Conservation (phyloP, 2,797 vertebrate genomes). For the Aselliscus stoliczkanus region DNA sequence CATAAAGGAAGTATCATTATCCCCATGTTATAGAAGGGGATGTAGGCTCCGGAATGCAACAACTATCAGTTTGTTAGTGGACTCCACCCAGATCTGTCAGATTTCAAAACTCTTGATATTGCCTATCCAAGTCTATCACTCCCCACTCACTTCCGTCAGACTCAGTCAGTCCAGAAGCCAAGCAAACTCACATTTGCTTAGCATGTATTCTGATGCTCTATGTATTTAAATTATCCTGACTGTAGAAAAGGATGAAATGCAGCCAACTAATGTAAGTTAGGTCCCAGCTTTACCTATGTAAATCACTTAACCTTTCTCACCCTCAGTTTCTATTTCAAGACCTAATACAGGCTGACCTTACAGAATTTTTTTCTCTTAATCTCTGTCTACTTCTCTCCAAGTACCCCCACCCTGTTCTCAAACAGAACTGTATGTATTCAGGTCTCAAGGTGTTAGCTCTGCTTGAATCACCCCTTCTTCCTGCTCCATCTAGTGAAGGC, state of each 20-base stretch:
- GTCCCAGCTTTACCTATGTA: not conserved
- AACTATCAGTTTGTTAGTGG: not conserved
- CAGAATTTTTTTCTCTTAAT: not conserved
- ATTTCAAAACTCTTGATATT: not conserved
- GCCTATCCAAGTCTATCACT: too few species aligned
- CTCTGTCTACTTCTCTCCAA: not conserved
- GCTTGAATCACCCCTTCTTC: not conserved
- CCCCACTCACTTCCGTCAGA: not conserved
- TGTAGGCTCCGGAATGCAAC: not conserved
- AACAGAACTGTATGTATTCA: not conserved
- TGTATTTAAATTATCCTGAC: not conserved
- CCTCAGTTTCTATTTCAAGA: not conserved
- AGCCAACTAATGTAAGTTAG: not conserved
- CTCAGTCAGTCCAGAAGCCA: not conserved
- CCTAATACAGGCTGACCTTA: not conserved
- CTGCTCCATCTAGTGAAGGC: not conserved
- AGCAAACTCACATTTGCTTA: not conserved
- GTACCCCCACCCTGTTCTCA: not conserved
- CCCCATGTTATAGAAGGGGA: not conserved
- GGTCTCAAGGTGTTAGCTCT: not conserved
- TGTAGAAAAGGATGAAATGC: not conserved
- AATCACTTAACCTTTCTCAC: not conserved
- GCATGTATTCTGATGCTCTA: not conserved
- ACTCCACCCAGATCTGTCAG: not conserved
- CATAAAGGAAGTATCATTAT: not conserved